Evolutionary conservation across 1,140 invertebrate species (phyloP).

Genomic region (Cherax destructor): DNA sequence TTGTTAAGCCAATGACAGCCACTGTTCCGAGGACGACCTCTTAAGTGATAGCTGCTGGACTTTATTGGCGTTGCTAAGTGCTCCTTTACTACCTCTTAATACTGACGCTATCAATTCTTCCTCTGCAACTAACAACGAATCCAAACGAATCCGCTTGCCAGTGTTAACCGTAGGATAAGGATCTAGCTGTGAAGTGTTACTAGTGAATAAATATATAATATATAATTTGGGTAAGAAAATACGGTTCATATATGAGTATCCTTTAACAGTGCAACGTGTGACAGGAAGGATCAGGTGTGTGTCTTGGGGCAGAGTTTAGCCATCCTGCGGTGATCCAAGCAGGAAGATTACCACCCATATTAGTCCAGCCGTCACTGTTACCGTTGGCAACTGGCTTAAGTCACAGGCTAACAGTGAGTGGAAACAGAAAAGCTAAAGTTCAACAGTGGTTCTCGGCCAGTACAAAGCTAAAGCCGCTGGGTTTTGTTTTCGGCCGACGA

Average conservation of each 20-base stretch:
- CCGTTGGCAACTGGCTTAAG: background rate
- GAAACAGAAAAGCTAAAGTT: background rate
- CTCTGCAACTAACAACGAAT: background rate
- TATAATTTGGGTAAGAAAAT: background rate
- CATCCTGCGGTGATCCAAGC: too few species aligned
- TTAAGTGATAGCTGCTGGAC: background rate
- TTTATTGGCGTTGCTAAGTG: background rate
- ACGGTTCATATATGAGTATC: background rate
- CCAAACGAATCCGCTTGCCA: background rate
- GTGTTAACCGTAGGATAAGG: background rate
- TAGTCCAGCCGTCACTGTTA: background rate
- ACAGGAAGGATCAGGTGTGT: background rate
- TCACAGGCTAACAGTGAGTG: background rate
- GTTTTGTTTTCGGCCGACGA: background rate
- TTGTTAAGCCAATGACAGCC: conserved; percentile 23
- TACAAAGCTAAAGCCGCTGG: background rate
- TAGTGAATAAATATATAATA: background rate
- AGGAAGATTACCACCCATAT: too few species aligned
- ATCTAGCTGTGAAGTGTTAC: background rate
- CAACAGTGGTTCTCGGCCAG: background rate
- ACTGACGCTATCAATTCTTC: background rate
- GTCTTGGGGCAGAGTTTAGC: too few species aligned
- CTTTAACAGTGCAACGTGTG: background rate
- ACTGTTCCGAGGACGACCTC: background rate
- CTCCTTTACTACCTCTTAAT: background rate